Evolutionary conservation across 2,797 vertebrate species (phyloP).

Genomic region (Pseudopleuronectes americanus): DNA sequence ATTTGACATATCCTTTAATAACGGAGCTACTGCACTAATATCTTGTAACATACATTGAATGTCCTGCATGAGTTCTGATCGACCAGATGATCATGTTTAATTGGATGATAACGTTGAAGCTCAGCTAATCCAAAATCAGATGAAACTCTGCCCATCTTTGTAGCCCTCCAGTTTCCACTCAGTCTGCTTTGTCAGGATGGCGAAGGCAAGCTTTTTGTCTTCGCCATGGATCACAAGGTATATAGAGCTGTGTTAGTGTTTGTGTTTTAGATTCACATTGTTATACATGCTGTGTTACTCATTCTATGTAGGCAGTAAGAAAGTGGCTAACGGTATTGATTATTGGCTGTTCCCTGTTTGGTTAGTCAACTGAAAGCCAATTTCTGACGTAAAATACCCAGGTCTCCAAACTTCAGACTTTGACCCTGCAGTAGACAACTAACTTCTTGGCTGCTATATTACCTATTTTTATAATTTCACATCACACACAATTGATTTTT

Average conservation of each 20-base stretch:
- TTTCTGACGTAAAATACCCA: neutral
- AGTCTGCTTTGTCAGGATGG: constrained; percentile 10
- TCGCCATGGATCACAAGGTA: constrained; percentile 11
- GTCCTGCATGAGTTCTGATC: constrained; percentile 15
- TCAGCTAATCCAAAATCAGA: neutral
- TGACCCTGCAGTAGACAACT: constrained; percentile 6
- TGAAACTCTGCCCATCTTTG: neutral
- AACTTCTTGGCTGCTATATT: neutral
- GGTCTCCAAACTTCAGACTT: constrained; percentile 13
- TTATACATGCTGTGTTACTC: neutral
- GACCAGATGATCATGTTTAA: neutral
- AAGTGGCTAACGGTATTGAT: neutral
- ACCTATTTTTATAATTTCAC: constrained; percentile 9
- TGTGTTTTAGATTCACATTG: constrained; percentile 13
- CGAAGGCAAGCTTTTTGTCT: constrained; percentile 27
- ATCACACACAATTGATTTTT: neutral
- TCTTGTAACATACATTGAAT: neutral
- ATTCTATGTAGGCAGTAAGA: neutral
- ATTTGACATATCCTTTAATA: constrained; percentile 6
- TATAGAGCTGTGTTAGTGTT: neutral
- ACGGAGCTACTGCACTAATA: neutral
- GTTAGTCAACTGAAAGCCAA: constrained; percentile 6
- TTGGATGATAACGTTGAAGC: neutral
- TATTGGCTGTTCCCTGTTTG: constrained; percentile 13
- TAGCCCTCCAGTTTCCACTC: constrained; percentile 13